A percentile compares a stretch with the other conserved stretches of the same genome.
Conservation (phyloP, 2,113 vertebrate species). For the Pelusios castaneus region DNA sequence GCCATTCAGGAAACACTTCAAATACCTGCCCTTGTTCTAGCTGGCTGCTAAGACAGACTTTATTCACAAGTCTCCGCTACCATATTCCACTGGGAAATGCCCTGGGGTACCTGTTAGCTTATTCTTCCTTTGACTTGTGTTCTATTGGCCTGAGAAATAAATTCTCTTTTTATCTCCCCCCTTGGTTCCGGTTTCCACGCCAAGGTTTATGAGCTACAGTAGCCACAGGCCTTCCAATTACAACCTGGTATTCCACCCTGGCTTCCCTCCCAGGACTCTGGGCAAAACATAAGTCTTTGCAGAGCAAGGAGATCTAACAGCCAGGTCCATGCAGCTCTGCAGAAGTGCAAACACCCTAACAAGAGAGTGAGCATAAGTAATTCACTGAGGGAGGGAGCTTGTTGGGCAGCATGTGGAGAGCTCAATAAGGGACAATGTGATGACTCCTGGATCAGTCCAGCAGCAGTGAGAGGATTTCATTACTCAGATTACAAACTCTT, state of each 20-base stretch:
- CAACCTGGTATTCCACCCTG: background rate
- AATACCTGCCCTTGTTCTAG: background rate
- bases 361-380: background rate
- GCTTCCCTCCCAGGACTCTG: background rate
- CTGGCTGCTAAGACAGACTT: background rate
- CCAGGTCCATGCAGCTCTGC: background rate
- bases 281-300: rapidly evolving
- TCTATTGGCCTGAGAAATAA: background rate
- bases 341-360: background rate
- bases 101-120: background rate
- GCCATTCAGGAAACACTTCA: background rate
- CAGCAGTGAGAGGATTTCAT: background rate
- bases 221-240: background rate
- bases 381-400: background rate
- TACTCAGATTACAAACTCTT: background rate
- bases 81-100: background rate
- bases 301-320: background rate
- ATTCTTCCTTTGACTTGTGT: background rate
- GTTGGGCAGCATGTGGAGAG: background rate
- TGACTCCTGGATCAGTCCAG: background rate
- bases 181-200: background rate
- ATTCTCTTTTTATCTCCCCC: background rate
- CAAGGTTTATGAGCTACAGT: background rate
- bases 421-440: background rate
- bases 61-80: background rate